Evolutionary conservation across 2,797 vertebrate genomes (phyloP), one percentile per base, ranked within the genome.

Genomic region (Enteromius anoplus): DNA sequence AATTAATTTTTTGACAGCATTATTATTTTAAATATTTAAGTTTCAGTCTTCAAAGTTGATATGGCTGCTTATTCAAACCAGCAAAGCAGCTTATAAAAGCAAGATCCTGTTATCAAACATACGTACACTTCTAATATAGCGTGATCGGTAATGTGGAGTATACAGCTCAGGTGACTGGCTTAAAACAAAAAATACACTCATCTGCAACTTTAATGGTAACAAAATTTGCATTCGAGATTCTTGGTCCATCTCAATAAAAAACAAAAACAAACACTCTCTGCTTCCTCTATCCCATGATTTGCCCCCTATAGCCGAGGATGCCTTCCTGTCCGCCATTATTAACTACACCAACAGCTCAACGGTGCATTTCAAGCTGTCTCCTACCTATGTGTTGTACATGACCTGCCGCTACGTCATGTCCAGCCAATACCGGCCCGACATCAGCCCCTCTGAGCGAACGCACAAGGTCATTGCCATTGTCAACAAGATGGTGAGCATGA

Each of bases 401-500:
- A 96, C 98, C 1, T 98, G 97, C 89, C 98, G 98, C 93, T 97
- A 95, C 84, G 95, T 99, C 88, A 93, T 99, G 92, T 98, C 97
- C 19, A 95, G 93, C 84, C 92, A 96, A 1, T 96, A 97, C 95
- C 95, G 97, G 89, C 96, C 97, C 0, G 97, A 98, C 89, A 94
- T 96, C 93, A 97, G 96, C 29, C 94, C 97, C 0, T 91, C 97
- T 0, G 98, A 99, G 90, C 93, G 98, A 37, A 96, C 97, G 17
- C 98, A 98, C 92, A 98, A 97, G 88, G 97, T 98, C 92, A 96
- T 98, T 26, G 97, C 97, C 86, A 96, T 98, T 72, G 96, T 99
- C 87, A 99, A 97, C 96, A 99, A 98, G 96, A 99, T 99, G 98
- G 98, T 99, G 95, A 98, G 94, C 96, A 99, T 98, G 97, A 99